These are phyloP conservation scores for Trachops cirrhosus DNA, from an alignment of 2,797 vertebrate genomes.

Conservation along the genomic window DNA sequence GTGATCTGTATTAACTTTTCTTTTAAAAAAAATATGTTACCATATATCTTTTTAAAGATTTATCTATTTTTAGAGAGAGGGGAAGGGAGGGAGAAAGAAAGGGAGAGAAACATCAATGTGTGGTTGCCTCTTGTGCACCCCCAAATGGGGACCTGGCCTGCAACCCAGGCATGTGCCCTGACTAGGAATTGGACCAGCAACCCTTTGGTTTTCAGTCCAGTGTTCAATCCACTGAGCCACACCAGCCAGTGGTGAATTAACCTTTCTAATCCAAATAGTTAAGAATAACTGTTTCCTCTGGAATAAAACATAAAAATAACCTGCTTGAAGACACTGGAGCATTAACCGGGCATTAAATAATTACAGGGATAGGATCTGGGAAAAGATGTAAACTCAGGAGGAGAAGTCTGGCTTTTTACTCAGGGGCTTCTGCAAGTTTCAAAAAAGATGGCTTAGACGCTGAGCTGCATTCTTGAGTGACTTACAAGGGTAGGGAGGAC, in stretches of 20 bases:
- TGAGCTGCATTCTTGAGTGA: background rate
- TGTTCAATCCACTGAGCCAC: no score
- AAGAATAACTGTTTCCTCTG: background rate
- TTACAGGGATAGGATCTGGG: background rate
- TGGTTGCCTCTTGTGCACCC: no score
- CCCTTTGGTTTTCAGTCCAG: no score
- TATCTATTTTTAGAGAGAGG: no score
- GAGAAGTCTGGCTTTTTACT: background rate
- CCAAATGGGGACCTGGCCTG: no score
- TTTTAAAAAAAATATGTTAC: no score
- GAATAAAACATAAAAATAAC: background rate
- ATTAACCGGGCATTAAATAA: background rate
- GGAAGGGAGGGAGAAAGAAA: no score
- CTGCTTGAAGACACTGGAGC: background rate
- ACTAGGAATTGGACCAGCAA: no score
- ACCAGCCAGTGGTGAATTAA: background rate
- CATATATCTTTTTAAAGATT: no score
- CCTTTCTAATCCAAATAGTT: background rate
- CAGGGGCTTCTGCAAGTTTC: background rate
- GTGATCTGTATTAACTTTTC: background rate
- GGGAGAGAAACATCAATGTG: no score
- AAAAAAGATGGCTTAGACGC: background rate
- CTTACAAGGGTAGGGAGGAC: background rate
- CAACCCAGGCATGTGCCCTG: no score
- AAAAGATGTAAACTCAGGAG: background rate